Base-by-base conservation (phyloP, 2,888 invertebrate species). In the Entomobrya multifasciata region DNA sequence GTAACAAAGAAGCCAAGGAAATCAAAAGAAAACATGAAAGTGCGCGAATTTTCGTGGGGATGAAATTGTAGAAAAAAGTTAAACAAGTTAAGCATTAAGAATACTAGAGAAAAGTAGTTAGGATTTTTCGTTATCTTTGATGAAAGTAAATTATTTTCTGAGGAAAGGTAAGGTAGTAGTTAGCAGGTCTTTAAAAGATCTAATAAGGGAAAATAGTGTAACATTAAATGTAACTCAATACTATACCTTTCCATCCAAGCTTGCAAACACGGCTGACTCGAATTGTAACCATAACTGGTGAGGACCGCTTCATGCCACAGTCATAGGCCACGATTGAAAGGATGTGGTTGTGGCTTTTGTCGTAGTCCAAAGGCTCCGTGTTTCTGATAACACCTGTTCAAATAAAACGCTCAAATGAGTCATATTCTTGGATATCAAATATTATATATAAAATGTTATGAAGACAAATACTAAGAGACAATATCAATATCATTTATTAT, bases 261-360 rank as follows among this genome's bases (percentile, higher is more conserved):
- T 95, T 94, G 93, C 97, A 97, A 52, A 96, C 95, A 90, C 96
- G 94, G 92, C 95, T 95, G 90, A 98, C 97, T 93, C 97, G 97
- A 92, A 99, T 96, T 92, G 98, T 99, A 92, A 99, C 98, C 95
- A 98, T 96, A 74, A 98, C 97, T 0, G 98, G 98, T 57, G 96
- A 95, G 0, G 98, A 98, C 92, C 96, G 95, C 92, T 97, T 96
- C 96, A 98, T 98, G 67, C 98, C 99, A 93, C 99, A 99, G 93
- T 99, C 99, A 92, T 97, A 97, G 0, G 99, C 99, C 87, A 98
- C 97, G 87, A 99, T 97, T 44, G 97, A 97, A 74, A 99, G 94
- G 91, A 99, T 98, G 94, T 99, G 98, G 93, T 98, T 99, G 93
- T 98, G 98, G 8, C 97, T 96, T 88, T 96, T 94, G 92, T 97